Evolutionary conservation across 1,140 invertebrate genomes (phyloP), one percentile per base, ranked within the genome.

Genomic region (Calephelis nemesis): DNA sequence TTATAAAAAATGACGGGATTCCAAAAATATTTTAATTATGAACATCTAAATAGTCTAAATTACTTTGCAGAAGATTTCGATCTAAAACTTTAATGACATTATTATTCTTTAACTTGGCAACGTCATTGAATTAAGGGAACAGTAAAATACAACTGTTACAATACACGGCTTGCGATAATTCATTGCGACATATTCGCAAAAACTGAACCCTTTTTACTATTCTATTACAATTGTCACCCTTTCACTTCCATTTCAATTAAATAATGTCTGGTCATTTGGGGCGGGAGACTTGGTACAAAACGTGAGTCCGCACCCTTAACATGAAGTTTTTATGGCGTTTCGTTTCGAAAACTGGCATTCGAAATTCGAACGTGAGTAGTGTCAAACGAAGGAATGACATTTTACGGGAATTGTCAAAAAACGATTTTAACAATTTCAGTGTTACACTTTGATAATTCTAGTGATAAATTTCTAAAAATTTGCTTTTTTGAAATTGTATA

Each of bases 211-310:
- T 85, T 91, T 88, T 86, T 87, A 83, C 79, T 85, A 85, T 90
- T 88, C 82, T 89, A 91, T 89, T 85, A 84, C 89, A 88, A 90
- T 91, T 88, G 89, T 91, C 87, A 91, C 89, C 89, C 89, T 91
- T 91, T 91, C 78, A 83, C 83, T 89, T 84, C 74, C 75, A 87
- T 84, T 90, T 91, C 89, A 90, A 91, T 91, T 91, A 91, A 91
- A 91, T 91, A 91, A 91, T 91, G 88, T 91, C 88, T 91, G 87
- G 87, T 91, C 88, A 91, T 90, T 91, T 91, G 86, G 80, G 85
- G 77, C 81, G 77, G 80, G 80, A 54, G 72, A 54, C 45, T 13
- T 60, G 71, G 47, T 9, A 50, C 13, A 48, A 13, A 62, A 45
- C 72, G 62, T 67, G 74, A 65, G 58, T 45, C 63, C 30, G 30